phyloP scores from a whole-genome alignment of 2,888 invertebrate genomes.

The Scaeva pyrastri region DNA sequence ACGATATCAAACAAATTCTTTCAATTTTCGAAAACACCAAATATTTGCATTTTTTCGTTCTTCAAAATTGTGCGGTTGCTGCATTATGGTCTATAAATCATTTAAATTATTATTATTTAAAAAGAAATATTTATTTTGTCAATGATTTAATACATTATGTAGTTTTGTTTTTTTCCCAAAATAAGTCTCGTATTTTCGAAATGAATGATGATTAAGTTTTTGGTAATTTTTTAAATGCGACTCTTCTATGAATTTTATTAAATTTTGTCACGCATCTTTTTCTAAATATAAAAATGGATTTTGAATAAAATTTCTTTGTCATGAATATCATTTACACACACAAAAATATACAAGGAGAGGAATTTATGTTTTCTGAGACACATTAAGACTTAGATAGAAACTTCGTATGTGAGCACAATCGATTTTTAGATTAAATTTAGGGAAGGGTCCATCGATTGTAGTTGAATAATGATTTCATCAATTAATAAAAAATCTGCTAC shows the following conservation, averaged over 20 bases:
- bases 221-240: constrained; percentile 2
- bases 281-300: neutral
- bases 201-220: constrained; percentile 13
- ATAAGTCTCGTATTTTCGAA: neutral
- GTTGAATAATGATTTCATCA: too few species aligned
- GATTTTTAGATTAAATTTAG: too few species aligned
- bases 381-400: too few species aligned
- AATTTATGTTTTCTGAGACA: too few species aligned
- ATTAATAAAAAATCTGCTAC: too few species aligned
- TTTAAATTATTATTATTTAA: neutral
- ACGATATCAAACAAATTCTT: constrained; percentile 1
- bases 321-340: neutral
- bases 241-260: constrained; percentile 4
- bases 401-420: too few species aligned
- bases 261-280: constrained; percentile 38
- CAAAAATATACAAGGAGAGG: neutral
- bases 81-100: neutral
- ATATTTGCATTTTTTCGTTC: neutral
- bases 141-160: neutral
- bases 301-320: constrained; percentile 4
- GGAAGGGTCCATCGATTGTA: too few species aligned
- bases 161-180: neutral
- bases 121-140: neutral
- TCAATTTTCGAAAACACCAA: neutral
- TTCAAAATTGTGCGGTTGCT: neutral